Percentiles rank a stretch among this genome's conserved stretches.
Conservation (phyloP, 2,888 invertebrate species). For the Athetis lepigone region DNA sequence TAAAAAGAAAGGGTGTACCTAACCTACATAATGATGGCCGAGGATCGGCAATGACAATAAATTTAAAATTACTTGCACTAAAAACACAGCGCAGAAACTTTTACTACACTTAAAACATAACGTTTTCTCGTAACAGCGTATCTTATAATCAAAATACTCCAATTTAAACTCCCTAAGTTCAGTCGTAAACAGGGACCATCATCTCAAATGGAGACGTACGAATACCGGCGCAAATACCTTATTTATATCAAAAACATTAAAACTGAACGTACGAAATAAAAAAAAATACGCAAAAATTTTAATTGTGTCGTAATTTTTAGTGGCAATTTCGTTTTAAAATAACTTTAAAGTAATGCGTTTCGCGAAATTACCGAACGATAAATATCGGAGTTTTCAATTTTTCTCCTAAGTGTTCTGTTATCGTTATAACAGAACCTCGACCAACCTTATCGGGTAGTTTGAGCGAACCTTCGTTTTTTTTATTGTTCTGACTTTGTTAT, state of each 20-base stretch:
- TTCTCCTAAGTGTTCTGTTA: constrained; percentile 53
- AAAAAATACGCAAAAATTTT: constrained; percentile 53
- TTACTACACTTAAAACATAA: constrained; percentile 32
- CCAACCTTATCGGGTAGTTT: constrained; percentile 68
- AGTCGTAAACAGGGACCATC: constrained; percentile 50
- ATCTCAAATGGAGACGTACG: constrained; percentile 64
- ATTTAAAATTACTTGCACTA: constrained; percentile 26
- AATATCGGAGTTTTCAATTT: constrained; percentile 62
- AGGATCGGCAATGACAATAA: constrained; percentile 18
- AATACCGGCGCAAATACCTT: constrained; percentile 42
- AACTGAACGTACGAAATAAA: constrained; percentile 45
- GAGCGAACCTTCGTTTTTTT: constrained; percentile 53
- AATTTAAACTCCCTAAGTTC: constrained; percentile 42
- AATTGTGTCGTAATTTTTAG: constrained; percentile 68
- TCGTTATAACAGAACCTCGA: constrained; percentile 67
- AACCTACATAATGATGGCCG: constrained; percentile 18
- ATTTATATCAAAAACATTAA: constrained; percentile 57
- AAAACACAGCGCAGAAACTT: constrained; percentile 33
- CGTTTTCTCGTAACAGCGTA: constrained; percentile 20
- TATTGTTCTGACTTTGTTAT: constrained; percentile 58
- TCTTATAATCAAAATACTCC: constrained; percentile 44
- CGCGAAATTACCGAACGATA: constrained; percentile 50
- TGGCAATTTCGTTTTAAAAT: constrained; percentile 49
- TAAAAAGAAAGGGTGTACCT: constrained; percentile 1
- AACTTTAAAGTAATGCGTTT: constrained; percentile 58